Percentiles rank a stretch among this genome's conserved stretches.
Evolutionary conservation across 2,888 invertebrate genomes (phyloP).

Genomic region (Pseudeuparius sepicola): DNA sequence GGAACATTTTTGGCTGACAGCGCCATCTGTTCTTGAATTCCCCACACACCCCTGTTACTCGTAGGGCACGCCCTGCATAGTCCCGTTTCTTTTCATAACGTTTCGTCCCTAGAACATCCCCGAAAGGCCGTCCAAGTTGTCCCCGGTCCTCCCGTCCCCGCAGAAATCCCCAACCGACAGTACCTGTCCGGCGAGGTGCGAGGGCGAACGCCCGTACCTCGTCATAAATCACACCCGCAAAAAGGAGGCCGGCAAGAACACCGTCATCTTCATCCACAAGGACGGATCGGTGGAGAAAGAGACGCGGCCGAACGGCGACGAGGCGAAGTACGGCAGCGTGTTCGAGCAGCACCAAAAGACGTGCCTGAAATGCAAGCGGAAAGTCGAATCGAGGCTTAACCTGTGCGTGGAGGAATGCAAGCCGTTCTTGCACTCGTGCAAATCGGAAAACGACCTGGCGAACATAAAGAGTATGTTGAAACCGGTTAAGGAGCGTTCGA

Average conservation of each 20-base stretch:
- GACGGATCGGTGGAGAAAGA: slow-evolving; percentile 20
- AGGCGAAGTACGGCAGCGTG: slow-evolving; percentile 10
- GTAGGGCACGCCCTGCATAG: too few species aligned
- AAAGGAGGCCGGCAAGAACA: slow-evolving; percentile 20
- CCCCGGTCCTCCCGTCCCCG: too few species aligned
- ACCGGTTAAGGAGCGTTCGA: slow-evolving; percentile 27
- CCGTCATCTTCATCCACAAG: slow-evolving; percentile 24
- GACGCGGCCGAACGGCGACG: slow-evolving; percentile 1
- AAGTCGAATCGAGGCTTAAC: too few species aligned
- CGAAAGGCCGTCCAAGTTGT: too few species aligned
- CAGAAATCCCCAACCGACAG: too few species aligned
- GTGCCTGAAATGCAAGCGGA: slow-evolving; percentile 22
- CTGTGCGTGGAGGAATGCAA: too few species aligned
- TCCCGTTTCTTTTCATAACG: too few species aligned
- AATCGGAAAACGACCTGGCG: slow-evolving; percentile 27
- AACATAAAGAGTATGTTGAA: slow-evolving; percentile 20
- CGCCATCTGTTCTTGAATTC: too few species aligned
- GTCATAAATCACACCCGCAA: slow-evolving; percentile 25
- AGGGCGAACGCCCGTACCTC: slow-evolving; percentile 23
- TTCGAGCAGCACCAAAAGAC: slow-evolving; percentile 17
- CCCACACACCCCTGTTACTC: too few species aligned
- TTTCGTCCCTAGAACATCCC: too few species aligned
- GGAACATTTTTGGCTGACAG: too few species aligned
- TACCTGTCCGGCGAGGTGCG: too few species aligned
- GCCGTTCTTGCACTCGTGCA: slow-evolving; percentile 20